Conservation (phyloP, 2,797 vertebrate genomes). For the Euthynnus affinis region DNA sequence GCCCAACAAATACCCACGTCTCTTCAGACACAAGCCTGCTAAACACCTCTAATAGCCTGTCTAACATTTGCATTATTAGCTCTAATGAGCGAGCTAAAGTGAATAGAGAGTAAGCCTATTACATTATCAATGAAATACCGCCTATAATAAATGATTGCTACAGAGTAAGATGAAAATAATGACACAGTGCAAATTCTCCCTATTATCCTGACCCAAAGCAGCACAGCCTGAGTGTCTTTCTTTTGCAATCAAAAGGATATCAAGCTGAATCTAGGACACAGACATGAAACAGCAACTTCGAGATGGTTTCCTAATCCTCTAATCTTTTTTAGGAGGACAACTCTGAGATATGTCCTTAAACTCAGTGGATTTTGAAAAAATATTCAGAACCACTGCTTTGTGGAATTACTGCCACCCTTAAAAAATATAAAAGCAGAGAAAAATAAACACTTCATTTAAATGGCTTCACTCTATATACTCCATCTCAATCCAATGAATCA, state of each 20-base stretch:
- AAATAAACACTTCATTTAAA: conserved; percentile 41
- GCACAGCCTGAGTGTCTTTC: conserved; percentile 47
- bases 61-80: conserved; percentile 65
- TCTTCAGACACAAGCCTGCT: conserved; percentile 69
- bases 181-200: conserved; percentile 64
- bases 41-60: conserved; percentile 75
- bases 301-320: conserved; percentile 78
- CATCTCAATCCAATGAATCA: conserved; percentile 1
- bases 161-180: conserved; percentile 67
- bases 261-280: conserved; percentile 78
- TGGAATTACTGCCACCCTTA: conserved; percentile 41
- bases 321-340: conserved; percentile 71
- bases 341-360: conserved; percentile 67
- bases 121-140: conserved; percentile 63
- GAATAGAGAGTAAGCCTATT: conserved; percentile 48
- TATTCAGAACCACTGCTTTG: conserved; percentile 31
- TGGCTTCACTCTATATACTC: neutral
- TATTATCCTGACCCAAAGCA: conserved; percentile 63
- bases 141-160: conserved; percentile 52
- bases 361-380: conserved; percentile 50
- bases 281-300: conserved; percentile 73
- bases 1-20: conserved; percentile 82
- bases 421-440: conserved; percentile 40
- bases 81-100: conserved; percentile 57
- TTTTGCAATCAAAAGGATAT: conserved; percentile 71